phyloP scores from a whole-genome alignment of 2,113 vertebrate species.

The Strix uralensis region DNA sequence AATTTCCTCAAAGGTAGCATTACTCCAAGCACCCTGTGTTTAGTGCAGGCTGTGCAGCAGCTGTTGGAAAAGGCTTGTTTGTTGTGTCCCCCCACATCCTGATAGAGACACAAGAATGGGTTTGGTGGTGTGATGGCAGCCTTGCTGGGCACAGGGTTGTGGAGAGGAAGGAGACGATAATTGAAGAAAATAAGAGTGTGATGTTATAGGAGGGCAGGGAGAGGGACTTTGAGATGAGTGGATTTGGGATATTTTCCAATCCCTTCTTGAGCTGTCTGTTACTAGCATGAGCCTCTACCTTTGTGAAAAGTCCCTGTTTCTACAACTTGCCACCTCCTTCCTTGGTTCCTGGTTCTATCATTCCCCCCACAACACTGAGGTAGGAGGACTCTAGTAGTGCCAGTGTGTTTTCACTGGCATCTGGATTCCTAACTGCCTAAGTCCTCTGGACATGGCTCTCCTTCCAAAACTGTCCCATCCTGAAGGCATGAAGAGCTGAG shows the following conservation, averaged over 20 bases:
- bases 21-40: background rate
- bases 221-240: background rate
- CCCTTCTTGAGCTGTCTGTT: background rate
- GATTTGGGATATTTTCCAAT: background rate
- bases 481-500: background rate
- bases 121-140: background rate
- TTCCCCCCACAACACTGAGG: fast-evolving
- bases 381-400: background rate
- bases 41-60: slow-evolving; percentile 25
- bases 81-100: background rate
- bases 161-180: background rate
- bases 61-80: background rate
- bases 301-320: background rate
- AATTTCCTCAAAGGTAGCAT: slow-evolving; percentile 46
- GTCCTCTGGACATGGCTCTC: fast-evolving
- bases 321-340: background rate
- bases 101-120: background rate
- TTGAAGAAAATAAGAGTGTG: background rate
- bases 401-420: background rate
- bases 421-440: background rate
- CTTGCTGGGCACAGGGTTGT: background rate
- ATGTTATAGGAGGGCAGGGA: background rate
- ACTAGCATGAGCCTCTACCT: background rate
- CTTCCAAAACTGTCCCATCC: background rate
- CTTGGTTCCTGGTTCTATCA: background rate